Evolutionary conservation across 92 coral and sea anemone genomes (phyloP).

Genomic region (Parazoanthus darwini): DNA sequence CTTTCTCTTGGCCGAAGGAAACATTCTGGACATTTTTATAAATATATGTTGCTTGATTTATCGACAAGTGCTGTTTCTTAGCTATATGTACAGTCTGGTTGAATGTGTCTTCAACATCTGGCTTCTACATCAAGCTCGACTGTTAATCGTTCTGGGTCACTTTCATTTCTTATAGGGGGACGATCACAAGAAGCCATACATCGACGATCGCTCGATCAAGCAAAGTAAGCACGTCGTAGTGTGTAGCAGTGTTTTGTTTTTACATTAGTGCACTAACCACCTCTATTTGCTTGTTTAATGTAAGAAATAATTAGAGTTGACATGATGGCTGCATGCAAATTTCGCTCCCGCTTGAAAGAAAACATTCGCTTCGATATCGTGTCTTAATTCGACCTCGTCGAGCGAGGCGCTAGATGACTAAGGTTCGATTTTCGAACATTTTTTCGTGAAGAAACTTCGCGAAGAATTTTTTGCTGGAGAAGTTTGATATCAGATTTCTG

Average conservation of each 20-base stretch:
- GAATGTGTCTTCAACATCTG: constrained; percentile 36
- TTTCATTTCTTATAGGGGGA: constrained; percentile 49
- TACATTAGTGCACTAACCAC: constrained; percentile 86
- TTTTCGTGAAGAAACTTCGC: constrained; percentile 24
- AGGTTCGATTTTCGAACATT: not conserved
- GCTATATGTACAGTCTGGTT: not conserved
- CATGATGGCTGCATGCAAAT: constrained; percentile 69
- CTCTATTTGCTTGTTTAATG: constrained; percentile 87
- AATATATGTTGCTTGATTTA: not conserved
- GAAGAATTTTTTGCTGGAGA: constrained; percentile 29
- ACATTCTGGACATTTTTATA: not conserved
- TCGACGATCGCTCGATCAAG: constrained; percentile 67
- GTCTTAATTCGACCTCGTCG: not conserved
- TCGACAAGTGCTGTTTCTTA: constrained; percentile 11
- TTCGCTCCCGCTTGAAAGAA: constrained; percentile 50
- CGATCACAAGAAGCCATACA: constrained; percentile 48
- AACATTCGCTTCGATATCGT: constrained; percentile 33
- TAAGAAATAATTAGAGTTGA: constrained; percentile 97
- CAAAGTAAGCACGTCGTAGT: constrained; percentile 68
- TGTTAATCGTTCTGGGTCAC: constrained; percentile 46
- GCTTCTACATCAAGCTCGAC: constrained; percentile 33
- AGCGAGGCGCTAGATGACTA: not conserved
- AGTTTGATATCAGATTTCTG: constrained; percentile 35
- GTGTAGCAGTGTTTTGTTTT: constrained; percentile 87
- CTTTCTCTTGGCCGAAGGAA: constrained; percentile 21